Evolutionary conservation across 2,113 vertebrate genomes (phyloP).

Genomic region (Bubo blakistoni): DNA sequence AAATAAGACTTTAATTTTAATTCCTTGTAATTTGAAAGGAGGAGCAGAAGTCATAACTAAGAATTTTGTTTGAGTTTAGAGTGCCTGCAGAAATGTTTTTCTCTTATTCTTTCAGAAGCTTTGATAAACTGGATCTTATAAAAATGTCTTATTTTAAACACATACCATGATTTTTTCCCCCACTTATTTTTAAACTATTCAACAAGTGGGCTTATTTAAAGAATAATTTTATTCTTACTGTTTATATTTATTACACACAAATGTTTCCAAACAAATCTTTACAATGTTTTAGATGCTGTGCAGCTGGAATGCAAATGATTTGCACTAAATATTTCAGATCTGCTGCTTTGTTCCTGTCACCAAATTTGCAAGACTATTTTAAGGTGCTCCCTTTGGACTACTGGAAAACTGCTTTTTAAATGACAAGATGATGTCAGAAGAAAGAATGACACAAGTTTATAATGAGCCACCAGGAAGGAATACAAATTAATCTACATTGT

Average conservation of each 20-base stretch:
- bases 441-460: not conserved
- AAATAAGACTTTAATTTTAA: not conserved
- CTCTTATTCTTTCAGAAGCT: not conserved
- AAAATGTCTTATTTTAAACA: not conserved
- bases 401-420: not conserved
- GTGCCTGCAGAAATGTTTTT: not conserved
- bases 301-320: not conserved
- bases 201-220: not conserved
- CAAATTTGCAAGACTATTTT: not conserved
- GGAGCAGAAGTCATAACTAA: not conserved
- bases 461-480: not conserved
- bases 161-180: not conserved
- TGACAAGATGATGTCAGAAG: not conserved
- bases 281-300: not conserved
- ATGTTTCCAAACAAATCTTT: not conserved
- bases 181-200: not conserved
- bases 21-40: not conserved
- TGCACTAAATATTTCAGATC: not conserved
- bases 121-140: not conserved
- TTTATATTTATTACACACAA: not conserved
- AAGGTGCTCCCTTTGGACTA: not conserved
- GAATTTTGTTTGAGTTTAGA: not conserved
- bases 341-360: not conserved
- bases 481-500: not conserved
- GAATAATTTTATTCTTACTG: not conserved